Evolutionary conservation across 2,797 vertebrate genomes (phyloP), one percentile per base, ranked within the genome.

Genomic region (Epinephelus awoara): DNA sequence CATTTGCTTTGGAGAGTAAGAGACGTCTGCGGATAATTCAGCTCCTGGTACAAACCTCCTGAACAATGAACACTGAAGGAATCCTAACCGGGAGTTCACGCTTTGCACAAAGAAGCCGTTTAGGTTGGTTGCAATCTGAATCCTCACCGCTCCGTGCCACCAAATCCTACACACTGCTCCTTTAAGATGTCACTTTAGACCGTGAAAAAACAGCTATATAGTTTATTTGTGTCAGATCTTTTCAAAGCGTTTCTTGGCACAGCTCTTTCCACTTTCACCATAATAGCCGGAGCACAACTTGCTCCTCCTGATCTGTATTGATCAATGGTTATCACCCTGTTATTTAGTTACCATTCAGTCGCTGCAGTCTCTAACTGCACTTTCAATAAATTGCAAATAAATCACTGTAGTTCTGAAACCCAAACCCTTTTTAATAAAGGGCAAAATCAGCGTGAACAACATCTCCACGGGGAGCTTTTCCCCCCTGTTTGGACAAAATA

Each of bases 371-470:
- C 2, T 67, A 51, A 61, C 49, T 71, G 25, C 51, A 23, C 50
- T 50, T 54, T 14, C 56, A 56, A 46, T 40, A 19, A 21, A 72
- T 19, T 61, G 21, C 6, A 63, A 79, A 70, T 59, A 64, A 56
- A 76, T 56, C 46, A 15, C 61, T 61, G 15, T 12, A 19, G 55
- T 47, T 79, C 27, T 70, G n/a, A 75, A 71, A 80, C 51, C 29
- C 71, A 62, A 75, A 44, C 47, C 7, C n/a, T 27, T 54, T 68
- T 25, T 46, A 74, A 72, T n/a, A 68, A 66, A 46, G 44, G 18
- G 69, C 38, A 70, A 75, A 82, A 84, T 76, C 73, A 75, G 65
- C 67, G 47, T 29, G 18, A 78, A 52, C 54, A 76, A 76, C n/a
- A 74, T 73, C 74, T 80, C 63, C 47, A 58, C 55, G 1, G 62